These are phyloP conservation scores for Deroptyus accipitrinus DNA, from an alignment of 2,113 vertebrate species.

Conservation along the genomic window DNA sequence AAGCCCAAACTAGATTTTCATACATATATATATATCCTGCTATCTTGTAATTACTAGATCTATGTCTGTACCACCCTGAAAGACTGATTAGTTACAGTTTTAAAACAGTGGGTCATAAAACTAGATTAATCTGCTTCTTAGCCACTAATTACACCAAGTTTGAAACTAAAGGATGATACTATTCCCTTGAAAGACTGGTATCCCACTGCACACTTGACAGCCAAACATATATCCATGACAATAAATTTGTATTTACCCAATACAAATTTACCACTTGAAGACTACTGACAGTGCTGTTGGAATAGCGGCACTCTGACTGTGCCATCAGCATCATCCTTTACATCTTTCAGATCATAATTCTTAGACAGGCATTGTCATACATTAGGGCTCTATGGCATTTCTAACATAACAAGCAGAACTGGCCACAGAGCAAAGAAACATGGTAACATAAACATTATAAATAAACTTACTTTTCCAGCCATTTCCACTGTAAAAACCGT, in stretches of 20 bases:
- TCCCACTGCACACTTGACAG: neutral
- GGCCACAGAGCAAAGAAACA: neutral
- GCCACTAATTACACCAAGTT: neutral
- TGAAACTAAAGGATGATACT: neutral
- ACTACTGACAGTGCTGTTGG: neutral
- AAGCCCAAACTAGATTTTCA: neutral
- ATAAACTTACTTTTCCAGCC: slow-evolving; percentile 88
- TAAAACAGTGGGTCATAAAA: neutral
- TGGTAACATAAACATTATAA: neutral
- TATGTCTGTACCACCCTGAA: neutral
- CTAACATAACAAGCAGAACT: neutral
- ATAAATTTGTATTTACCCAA: neutral
- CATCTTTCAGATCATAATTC: neutral
- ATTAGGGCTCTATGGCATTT: neutral
- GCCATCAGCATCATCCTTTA: neutral
- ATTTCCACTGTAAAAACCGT: slow-evolving; percentile 94
- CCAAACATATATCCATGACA: neutral
- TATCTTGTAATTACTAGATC: neutral
- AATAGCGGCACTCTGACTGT: neutral
- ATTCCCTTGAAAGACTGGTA: neutral
- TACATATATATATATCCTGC: neutral
- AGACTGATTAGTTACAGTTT: neutral
- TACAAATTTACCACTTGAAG: neutral
- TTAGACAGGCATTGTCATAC: neutral
- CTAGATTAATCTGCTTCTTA: neutral